Evolutionary conservation across 30 jellyfish, hydroid and myxozoan species (phyloP).

Genomic region (Rhopilema esculentum): DNA sequence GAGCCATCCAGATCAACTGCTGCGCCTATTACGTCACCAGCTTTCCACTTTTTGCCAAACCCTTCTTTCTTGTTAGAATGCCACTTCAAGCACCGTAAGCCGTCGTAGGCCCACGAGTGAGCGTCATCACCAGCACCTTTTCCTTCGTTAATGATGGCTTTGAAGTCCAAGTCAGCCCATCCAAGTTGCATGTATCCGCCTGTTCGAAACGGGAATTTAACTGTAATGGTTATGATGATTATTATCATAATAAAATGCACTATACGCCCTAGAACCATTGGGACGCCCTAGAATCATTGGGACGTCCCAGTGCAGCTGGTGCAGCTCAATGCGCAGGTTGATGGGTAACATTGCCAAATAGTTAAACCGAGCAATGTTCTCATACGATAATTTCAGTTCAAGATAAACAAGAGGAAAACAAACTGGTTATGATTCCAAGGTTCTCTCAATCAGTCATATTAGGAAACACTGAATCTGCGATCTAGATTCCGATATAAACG

Average conservation of each 20-base stretch:
- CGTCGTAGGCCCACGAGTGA: conserved; percentile 80
- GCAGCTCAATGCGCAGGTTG: no score
- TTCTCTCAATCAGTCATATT: no score
- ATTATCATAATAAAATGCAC: no score
- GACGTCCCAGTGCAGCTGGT: background rate
- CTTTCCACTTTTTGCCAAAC: conserved; percentile 68
- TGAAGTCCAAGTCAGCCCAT: conserved; percentile 69
- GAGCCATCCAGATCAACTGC: conserved; percentile 57
- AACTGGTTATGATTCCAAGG: no score
- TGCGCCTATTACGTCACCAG: conserved; percentile 71
- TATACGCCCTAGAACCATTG: no score
- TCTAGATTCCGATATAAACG: no score
- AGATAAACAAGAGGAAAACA: no score
- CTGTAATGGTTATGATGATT: background rate
- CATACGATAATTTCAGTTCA: no score
- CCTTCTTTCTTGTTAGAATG: conserved; percentile 54
- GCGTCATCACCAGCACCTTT: conserved; percentile 75
- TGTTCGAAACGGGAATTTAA: background rate
- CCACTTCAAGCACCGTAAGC: conserved; percentile 74
- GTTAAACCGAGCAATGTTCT: no score
- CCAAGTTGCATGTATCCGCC: conserved; percentile 85
- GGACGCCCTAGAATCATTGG: no score
- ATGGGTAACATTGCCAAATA: no score
- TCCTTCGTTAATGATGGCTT: conserved; percentile 49
- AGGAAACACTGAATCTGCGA: no score